These are phyloP conservation scores for Oreortyx pictus DNA, from an alignment of 2,797 vertebrate species.

Conservation along the genomic window DNA sequence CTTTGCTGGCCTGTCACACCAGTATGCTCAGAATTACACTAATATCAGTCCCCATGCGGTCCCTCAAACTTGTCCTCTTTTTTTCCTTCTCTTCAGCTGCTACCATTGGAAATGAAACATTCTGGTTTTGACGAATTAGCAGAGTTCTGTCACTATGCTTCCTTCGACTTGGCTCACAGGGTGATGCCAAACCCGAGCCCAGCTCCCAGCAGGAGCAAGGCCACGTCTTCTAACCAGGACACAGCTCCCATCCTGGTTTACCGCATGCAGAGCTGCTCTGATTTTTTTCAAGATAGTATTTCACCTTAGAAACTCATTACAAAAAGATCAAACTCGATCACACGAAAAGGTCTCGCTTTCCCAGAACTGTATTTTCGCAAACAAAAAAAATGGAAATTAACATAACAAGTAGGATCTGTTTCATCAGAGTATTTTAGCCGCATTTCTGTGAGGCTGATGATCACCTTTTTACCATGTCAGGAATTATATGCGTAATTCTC, in stretches of 20 bases:
- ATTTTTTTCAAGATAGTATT: not conserved
- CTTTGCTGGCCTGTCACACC: not conserved
- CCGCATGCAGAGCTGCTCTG: not conserved
- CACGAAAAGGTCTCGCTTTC: conserved; percentile 15
- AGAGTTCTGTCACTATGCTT: not conserved
- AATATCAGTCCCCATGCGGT: not conserved
- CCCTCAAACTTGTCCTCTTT: not conserved
- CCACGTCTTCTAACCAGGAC: not conserved
- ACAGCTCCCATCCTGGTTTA: not conserved
- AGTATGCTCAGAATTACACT: not conserved
- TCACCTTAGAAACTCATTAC: not conserved
- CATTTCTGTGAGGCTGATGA: conserved; percentile 42
- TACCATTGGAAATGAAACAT: not conserved
- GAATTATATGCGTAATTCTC: conserved; percentile 37
- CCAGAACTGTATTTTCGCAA: conserved; percentile 48
- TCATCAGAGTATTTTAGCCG: conserved; percentile 39
- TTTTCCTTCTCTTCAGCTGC: not conserved
- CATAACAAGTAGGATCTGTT: conserved; percentile 54
- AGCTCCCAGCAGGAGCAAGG: not conserved
- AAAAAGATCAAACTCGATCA: conserved; percentile 14
- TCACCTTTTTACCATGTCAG: conserved; percentile 59
- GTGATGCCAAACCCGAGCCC: fast-evolving
- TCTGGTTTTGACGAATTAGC: not conserved
- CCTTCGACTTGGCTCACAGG: not conserved
- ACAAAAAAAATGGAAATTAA: conserved; percentile 55